These are phyloP conservation scores for Pristionchus japonicus DNA, from an alignment of 2,888 invertebrate species.

Conservation along the genomic window DNA sequence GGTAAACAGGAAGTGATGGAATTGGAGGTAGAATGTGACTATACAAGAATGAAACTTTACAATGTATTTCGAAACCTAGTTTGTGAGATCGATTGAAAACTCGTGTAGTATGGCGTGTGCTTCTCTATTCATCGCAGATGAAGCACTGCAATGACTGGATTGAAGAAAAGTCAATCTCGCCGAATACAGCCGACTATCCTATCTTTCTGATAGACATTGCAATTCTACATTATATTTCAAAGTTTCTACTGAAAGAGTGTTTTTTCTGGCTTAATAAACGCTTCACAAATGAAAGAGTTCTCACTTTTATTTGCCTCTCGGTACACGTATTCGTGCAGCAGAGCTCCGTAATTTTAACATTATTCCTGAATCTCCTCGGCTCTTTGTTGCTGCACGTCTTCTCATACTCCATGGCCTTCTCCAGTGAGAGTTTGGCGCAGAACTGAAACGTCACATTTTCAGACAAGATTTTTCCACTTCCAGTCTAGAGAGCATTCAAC, in stretches of 20 bases:
- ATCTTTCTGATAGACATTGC: no score
- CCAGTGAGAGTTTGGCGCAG: background rate
- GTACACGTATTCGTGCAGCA: background rate
- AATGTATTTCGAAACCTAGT: background rate
- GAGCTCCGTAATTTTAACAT: background rate
- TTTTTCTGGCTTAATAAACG: no score
- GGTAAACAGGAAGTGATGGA: background rate
- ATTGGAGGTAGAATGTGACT: background rate
- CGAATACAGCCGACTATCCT: no score
- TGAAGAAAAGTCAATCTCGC: no score
- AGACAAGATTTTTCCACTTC: background rate
- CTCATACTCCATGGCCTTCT: background rate
- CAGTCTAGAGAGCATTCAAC: background rate
- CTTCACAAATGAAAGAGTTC: no score
- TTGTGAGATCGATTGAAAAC: background rate
- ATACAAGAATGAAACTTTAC: background rate
- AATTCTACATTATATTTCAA: no score
- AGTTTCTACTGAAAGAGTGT: no score
- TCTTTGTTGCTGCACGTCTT: background rate
- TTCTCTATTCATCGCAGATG: conserved; percentile 1
- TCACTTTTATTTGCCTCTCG: background rate
- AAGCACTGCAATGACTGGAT: background rate
- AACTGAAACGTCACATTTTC: background rate
- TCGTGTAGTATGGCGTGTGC: background rate
- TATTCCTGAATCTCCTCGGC: background rate